Conservation (phyloP, 1,140 invertebrate genomes). For the Tetramorium alpestre region DNA sequence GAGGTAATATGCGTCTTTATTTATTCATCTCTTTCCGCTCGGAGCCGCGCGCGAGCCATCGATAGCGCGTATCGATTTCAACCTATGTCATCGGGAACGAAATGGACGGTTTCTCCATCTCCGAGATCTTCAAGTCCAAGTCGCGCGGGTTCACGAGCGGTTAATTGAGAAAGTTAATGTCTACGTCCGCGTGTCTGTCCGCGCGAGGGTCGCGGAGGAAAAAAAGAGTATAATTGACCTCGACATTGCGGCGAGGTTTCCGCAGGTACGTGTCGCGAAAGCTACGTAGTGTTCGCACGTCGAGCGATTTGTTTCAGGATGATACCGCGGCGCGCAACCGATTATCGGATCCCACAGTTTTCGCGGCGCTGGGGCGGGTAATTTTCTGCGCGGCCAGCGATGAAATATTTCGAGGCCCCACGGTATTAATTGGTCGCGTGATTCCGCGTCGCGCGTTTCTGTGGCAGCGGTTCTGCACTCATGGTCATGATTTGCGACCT, state of each 20-base stretch:
- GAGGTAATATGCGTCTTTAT: constrained; percentile 39
- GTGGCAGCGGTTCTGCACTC: no score
- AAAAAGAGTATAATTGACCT: constrained; percentile 55
- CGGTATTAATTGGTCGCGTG: constrained; percentile 24
- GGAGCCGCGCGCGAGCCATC: not conserved
- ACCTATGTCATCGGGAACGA: constrained; percentile 44
- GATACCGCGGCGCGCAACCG: not conserved
- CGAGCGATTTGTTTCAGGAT: not conserved
- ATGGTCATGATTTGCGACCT: constrained; percentile 22
- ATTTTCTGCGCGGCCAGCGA: constrained; percentile 27
- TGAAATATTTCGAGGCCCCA: not conserved
- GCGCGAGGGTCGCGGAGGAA: constrained; percentile 7
- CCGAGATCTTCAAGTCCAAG: constrained; percentile 12
- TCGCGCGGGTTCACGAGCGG: not conserved
- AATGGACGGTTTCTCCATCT: constrained; percentile 25
- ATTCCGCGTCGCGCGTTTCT: not conserved
- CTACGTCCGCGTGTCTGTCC: not conserved
- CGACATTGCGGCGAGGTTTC: constrained; percentile 49
- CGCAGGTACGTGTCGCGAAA: not conserved
- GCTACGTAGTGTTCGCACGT: not conserved
- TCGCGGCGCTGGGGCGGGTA: not conserved
- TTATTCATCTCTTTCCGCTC: constrained; percentile 50
- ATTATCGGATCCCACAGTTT: constrained; percentile 13
- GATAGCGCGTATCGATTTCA: constrained; percentile 52
- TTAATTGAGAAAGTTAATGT: constrained; percentile 39